Conservation (phyloP, 2,797 vertebrate genomes). For the Mionectes olivaceus region DNA sequence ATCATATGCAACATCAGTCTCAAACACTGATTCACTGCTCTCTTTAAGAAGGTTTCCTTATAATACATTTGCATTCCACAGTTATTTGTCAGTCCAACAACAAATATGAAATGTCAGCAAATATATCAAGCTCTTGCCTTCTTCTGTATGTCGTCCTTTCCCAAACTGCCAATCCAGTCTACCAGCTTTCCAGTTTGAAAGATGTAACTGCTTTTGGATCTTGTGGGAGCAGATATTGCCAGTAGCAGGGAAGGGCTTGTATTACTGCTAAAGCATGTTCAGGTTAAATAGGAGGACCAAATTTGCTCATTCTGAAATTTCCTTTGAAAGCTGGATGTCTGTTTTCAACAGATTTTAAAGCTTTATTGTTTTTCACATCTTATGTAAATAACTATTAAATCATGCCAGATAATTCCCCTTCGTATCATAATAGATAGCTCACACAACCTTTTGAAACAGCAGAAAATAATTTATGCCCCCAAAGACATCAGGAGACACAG, state of each 20-base stretch:
- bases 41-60: background rate
- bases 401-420: background rate
- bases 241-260: background rate
- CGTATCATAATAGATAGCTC: background rate
- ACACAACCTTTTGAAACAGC: background rate
- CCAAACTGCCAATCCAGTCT: background rate
- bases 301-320: background rate
- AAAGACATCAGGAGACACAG: rapidly evolving
- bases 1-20: background rate
- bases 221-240: background rate
- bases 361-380: background rate
- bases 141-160: background rate
- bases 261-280: background rate
- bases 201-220: background rate
- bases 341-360: background rate
- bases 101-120: constrained; percentile 29
- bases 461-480: background rate
- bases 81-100: constrained; percentile 25
- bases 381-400: background rate
- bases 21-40: background rate
- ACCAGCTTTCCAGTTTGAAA: background rate
- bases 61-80: background rate
- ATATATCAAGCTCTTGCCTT: background rate
- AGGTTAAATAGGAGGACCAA: background rate
- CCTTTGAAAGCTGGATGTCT: background rate